Evolutionary conservation across 2,888 invertebrate species (phyloP).

Genomic region (Limnephilus rhombicus): DNA sequence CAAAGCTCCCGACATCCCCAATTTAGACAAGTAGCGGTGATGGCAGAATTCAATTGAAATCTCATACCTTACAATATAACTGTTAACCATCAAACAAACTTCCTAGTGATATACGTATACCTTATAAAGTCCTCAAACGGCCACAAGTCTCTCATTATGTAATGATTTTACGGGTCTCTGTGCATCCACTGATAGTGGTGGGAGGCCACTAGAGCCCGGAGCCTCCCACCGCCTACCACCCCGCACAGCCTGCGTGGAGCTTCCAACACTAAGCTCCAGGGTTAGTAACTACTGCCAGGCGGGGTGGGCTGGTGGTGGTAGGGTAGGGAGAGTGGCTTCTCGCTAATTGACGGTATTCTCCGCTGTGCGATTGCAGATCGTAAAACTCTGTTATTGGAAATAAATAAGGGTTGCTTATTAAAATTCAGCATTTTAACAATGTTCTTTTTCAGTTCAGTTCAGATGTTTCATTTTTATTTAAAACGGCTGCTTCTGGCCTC

Average conservation of each 20-base stretch:
- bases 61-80: neutral
- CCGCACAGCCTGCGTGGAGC: neutral
- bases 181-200: slow-evolving; percentile 11
- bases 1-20: neutral
- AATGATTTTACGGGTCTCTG: slow-evolving; percentile 17
- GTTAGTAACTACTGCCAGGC: slow-evolving; percentile 26
- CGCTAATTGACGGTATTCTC: slow-evolving; percentile 22
- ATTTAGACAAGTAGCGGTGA: neutral
- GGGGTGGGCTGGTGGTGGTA: neutral
- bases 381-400: neutral
- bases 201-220: neutral
- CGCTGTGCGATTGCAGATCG: neutral
- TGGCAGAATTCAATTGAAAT: neutral
- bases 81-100: neutral
- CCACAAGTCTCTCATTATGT: slow-evolving; percentile 30
- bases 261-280: slow-evolving; percentile 2
- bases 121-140: neutral
- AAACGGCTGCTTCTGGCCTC: too few relatives aligned
- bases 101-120: neutral
- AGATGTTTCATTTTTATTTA: too few relatives aligned
- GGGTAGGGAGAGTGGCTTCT: neutral
- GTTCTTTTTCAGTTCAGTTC: too few relatives aligned
- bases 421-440: neutral
- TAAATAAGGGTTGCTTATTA: neutral
- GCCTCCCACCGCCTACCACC: neutral